Evolutionary conservation across 2,888 invertebrate species (phyloP).

Genomic region (Notodromas monacha): DNA sequence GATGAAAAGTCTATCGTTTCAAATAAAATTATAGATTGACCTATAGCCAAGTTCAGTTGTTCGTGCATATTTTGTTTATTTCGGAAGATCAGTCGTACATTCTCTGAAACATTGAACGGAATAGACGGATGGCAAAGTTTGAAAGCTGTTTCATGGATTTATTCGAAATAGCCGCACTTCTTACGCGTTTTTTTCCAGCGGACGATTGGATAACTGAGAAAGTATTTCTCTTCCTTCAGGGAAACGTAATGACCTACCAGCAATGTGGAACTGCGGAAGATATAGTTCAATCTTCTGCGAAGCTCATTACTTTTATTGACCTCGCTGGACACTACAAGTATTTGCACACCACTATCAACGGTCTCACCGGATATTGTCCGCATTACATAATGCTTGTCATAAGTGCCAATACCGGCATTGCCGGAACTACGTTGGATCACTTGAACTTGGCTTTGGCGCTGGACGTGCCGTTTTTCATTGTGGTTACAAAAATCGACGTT

Average conservation of each 20-base stretch:
- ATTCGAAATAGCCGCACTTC: too few species aligned
- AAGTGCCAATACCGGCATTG: slow-evolving; percentile 39
- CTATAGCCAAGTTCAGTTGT: too few species aligned
- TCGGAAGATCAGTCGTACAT: too few species aligned
- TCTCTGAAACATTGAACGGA: too few species aligned
- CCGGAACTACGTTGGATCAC: slow-evolving; percentile 61
- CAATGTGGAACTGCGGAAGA: slow-evolving; percentile 21
- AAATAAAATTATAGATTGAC: too few species aligned
- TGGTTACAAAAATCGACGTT: slow-evolving; percentile 71
- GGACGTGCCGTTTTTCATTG: slow-evolving; percentile 50
- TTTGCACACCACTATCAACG: slow-evolving; percentile 71
- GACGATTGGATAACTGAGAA: too few species aligned
- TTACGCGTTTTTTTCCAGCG: too few species aligned
- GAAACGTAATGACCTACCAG: slow-evolving; percentile 52
- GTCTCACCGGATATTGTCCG: slow-evolving; percentile 65
- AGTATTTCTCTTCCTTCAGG: slow-evolving; percentile 18
- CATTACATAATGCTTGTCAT: slow-evolving; percentile 64
- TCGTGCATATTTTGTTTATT: too few species aligned
- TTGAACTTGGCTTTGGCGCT: slow-evolving; percentile 29
- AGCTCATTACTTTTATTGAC: slow-evolving; percentile 76
- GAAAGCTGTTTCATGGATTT: too few species aligned
- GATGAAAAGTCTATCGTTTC: too few species aligned
- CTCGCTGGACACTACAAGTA: slow-evolving; percentile 87
- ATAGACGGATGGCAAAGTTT: too few species aligned
- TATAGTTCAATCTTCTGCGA: slow-evolving; percentile 65